These are phyloP conservation scores for Cyprinodon tularosa DNA, from an alignment of 2,113 vertebrate species.

Conservation along the genomic window DNA sequence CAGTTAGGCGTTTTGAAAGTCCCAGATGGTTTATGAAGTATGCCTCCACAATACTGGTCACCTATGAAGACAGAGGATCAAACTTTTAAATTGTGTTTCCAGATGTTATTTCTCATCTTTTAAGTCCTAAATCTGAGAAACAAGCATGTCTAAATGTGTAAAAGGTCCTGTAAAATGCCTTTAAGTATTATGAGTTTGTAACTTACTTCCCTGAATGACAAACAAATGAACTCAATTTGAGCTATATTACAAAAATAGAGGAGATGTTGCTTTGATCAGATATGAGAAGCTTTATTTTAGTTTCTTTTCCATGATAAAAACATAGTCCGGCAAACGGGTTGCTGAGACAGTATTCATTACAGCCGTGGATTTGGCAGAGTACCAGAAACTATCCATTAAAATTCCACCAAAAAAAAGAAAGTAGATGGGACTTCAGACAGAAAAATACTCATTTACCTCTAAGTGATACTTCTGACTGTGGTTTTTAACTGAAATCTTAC, in stretches of 20 bases:
- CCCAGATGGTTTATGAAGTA: slow-evolving; percentile 86
- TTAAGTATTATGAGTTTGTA: slow-evolving; percentile 1
- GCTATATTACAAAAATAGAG: slow-evolving; percentile 4
- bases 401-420: slow-evolving; percentile 58
- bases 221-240: slow-evolving; percentile 9
- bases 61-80: slow-evolving; percentile 74
- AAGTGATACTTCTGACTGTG: slow-evolving; percentile 33
- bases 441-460: slow-evolving; percentile 40
- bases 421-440: slow-evolving; percentile 23
- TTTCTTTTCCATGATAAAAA: slow-evolving; percentile 3
- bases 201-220: slow-evolving; percentile 7
- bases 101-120: not conserved
- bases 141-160: not conserved
- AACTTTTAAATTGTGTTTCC: not conserved
- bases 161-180: not conserved
- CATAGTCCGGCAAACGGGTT: slow-evolving; percentile 22
- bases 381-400: slow-evolving; percentile 60
- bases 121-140: too few species aligned
- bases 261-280: slow-evolving; percentile 5
- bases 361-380: slow-evolving; percentile 26
- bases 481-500: slow-evolving; percentile 14
- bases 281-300: slow-evolving; percentile 25
- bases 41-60: slow-evolving; percentile 97
- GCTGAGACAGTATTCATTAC: slow-evolving; percentile 25
- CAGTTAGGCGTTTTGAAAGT: slow-evolving; percentile 97